Base-by-base conservation (phyloP, 2,888 invertebrate genomes). In the Habroteleia sp. region DNA sequence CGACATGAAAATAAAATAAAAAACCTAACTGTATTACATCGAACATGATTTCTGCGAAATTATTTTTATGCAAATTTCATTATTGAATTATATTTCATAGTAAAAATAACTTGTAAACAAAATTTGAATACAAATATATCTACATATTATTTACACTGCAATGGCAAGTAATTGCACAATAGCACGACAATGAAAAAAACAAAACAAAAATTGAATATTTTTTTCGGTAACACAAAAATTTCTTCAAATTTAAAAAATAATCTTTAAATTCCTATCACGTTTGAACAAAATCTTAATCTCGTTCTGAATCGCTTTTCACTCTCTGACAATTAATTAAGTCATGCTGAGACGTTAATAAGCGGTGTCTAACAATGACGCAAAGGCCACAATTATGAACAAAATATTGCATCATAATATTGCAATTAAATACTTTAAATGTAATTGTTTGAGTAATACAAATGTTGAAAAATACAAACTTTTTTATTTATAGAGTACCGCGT, bases 301-400 rank as follows among this genome's bases (percentile, higher is more conserved):
- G 27, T 60, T 46, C 44, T 46, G 20, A 65, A 65, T 54, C 44
- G 46, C 56, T 46, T 33, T 16, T 46, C 46, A 42, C 23, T 56
- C 41, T 42, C 54, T 29, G 56, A 39, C 42, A 56, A 66, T 66
- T 66, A 66, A 54, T 66, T 56, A 56, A 66, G 31, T 46, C 39
- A 44, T 14, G 46, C 42, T 35, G 41, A 31, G 56, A 46, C 25
- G 20, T 46, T 37, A 16, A 17, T 39, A 56, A 56, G 37, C 41
- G 31, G 16, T 4, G 23, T 27, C 66, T 56, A 27, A 66, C 56
- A 56, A 48, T 56, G 66, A 66, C 46, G 56, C 46, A 66, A 66
- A 66, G 56, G 44, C 54, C 54, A 39, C 39, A 44, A 54, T 44
- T 66, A 66, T 66, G 48, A 48, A 17, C 27, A 48, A 20, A 62